Conservation (phyloP, 1,140 invertebrate genomes). For the Magallana angulata region DNA sequence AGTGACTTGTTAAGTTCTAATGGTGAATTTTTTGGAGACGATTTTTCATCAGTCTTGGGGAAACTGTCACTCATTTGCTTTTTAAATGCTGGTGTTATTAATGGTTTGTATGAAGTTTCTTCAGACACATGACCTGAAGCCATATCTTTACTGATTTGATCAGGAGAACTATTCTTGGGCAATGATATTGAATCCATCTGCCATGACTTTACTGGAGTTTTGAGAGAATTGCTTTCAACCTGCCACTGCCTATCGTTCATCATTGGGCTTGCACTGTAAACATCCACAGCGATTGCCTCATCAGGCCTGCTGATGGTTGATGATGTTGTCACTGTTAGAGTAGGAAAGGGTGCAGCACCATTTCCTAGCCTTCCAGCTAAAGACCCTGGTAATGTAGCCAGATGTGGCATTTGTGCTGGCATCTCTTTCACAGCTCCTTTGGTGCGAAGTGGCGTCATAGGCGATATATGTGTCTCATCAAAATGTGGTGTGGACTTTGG, state of each 20-base stretch:
- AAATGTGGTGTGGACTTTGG: slow-evolving; percentile 80
- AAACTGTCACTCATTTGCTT: slow-evolving; percentile 35
- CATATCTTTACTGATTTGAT: slow-evolving; percentile 4
- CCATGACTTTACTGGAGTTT: not conserved
- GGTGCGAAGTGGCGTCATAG: slow-evolving; percentile 67
- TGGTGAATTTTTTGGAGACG: not conserved
- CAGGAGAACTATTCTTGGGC: slow-evolving; percentile 12
- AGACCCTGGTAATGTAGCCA: slow-evolving; percentile 63
- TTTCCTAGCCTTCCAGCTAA: slow-evolving; percentile 61
- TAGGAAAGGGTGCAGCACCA: slow-evolving; percentile 61
- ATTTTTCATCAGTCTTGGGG: slow-evolving; percentile 2
- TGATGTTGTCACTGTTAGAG: slow-evolving; percentile 61
- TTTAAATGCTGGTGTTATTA: slow-evolving; percentile 40
- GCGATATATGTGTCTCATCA: slow-evolving; percentile 55
- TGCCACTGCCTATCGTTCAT: slow-evolving; percentile 19
- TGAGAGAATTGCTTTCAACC: not conserved
- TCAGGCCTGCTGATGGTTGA: slow-evolving; percentile 47
- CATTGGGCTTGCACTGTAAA: slow-evolving; percentile 12
- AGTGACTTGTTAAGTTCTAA: not conserved
- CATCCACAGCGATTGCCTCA: slow-evolving; percentile 29
- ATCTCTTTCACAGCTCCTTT: slow-evolving; percentile 79
- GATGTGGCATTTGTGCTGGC: slow-evolving; percentile 75
- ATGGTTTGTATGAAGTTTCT: slow-evolving; percentile 7
- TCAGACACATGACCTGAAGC: not conserved
- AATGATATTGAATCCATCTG: not conserved